phyloP scores from a whole-genome alignment of 2,888 invertebrate species.

The Catotricha subobsoleta region DNA sequence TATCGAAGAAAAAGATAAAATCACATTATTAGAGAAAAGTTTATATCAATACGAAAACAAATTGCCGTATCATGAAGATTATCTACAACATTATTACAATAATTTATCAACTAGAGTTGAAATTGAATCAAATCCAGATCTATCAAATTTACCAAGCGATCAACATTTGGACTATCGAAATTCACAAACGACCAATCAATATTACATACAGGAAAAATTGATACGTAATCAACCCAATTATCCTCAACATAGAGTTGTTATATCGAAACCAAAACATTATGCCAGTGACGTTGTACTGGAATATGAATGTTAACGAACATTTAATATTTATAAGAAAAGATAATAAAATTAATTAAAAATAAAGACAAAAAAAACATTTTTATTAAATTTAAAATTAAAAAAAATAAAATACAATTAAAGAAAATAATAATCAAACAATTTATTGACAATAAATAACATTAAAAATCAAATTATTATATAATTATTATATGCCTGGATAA shows the following conservation, averaged over 20 bases:
- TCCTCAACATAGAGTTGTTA: conserved; percentile 10
- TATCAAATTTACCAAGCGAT: background rate
- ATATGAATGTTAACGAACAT: conserved; percentile 11
- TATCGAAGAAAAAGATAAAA: background rate
- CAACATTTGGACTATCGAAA: background rate
- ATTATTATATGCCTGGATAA: too few species aligned
- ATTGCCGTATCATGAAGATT: conserved; percentile 9
- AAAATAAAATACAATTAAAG: too few species aligned
- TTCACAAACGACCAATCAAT: background rate
- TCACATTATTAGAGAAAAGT: background rate
- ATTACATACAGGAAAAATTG: background rate
- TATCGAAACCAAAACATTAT: conserved; percentile 10
- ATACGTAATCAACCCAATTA: conserved; percentile 2
- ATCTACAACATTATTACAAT: conserved; percentile 8
- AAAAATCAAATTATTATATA: too few species aligned
- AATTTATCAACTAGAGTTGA: background rate
- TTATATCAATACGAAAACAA: conserved; percentile 6
- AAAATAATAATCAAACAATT: too few species aligned
- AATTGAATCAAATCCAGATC: background rate
- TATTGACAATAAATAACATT: too few species aligned
- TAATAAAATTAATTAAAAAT: too few species aligned
- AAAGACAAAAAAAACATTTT: too few species aligned
- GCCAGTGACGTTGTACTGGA: conserved; percentile 9
- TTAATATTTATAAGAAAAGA: too few species aligned
- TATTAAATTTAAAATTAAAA: background rate